phyloP scores from a whole-genome alignment of 2,797 vertebrate genomes.

The Pseudocheirus occidentalis region DNA sequence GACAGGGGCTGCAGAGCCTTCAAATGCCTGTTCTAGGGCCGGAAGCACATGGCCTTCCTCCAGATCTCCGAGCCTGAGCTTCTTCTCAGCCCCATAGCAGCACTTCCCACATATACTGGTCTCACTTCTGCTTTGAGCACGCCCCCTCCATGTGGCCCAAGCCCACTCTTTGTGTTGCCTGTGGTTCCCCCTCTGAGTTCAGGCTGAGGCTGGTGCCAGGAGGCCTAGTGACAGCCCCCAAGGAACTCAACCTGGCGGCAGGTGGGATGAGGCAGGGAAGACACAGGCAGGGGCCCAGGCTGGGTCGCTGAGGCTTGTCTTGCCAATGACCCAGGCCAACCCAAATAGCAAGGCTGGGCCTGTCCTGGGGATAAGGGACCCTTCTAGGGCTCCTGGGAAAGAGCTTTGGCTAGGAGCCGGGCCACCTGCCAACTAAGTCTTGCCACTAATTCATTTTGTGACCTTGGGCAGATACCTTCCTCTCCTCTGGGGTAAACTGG shows the following conservation, averaged over 20 bases:
- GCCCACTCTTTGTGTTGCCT: background rate
- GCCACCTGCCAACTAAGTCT: background rate
- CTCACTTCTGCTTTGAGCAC: constrained; percentile 84
- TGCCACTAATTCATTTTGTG: background rate
- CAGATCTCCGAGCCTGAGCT: constrained; percentile 63
- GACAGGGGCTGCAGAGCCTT: constrained; percentile 70
- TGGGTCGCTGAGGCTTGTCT: background rate
- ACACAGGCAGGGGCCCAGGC: background rate
- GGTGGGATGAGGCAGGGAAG: background rate
- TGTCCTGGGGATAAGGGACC: background rate
- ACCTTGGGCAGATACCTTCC: background rate
- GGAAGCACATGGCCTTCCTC: constrained; percentile 86
- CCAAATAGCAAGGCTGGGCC: background rate
- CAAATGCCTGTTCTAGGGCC: constrained; percentile 55
- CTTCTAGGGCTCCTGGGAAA: background rate
- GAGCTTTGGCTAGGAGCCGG: background rate
- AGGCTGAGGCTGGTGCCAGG: background rate
- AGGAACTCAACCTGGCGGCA: background rate
- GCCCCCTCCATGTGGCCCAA: constrained; percentile 1
- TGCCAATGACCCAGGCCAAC: background rate
- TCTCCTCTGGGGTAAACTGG: background rate
- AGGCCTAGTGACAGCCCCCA: background rate
- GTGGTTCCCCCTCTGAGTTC: background rate
- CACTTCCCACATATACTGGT: constrained; percentile 60
- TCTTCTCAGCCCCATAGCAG: constrained; percentile 51